phyloP scores from a whole-genome alignment of 2,888 invertebrate genomes.

The Aphrophora alni region DNA sequence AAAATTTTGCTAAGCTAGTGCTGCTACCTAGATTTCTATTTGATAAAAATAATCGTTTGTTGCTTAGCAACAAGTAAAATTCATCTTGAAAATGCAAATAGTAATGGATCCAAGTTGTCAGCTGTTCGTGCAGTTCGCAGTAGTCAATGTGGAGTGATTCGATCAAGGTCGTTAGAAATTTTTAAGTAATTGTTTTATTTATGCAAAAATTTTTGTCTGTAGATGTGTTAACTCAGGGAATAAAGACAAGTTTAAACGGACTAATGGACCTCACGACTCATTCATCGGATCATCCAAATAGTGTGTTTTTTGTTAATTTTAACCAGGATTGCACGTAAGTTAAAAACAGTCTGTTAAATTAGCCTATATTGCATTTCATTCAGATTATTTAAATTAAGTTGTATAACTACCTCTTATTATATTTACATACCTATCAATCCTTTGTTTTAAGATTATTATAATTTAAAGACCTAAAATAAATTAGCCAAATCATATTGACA shows the following conservation, averaged over 20 bases:
- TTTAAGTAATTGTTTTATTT: conserved; percentile 53
- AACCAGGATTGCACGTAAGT: conserved; percentile 99
- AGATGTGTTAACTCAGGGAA: conserved; percentile 60
- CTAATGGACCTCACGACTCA: conserved; percentile 76
- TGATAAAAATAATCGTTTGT: not conserved
- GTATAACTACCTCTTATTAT: too few relatives aligned
- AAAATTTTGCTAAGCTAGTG: not conserved
- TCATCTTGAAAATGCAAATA: conserved; percentile 7
- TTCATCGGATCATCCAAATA: conserved; percentile 34
- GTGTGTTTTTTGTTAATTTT: conserved; percentile 91
- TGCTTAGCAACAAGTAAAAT: not conserved
- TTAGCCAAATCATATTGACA: too few relatives aligned
- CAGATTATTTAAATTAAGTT: not conserved
- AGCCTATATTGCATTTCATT: not conserved
- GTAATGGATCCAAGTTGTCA: conserved; percentile 47
- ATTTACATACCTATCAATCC: too few relatives aligned
- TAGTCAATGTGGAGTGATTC: conserved; percentile 51
- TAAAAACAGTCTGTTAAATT: not conserved
- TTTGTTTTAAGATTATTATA: too few relatives aligned
- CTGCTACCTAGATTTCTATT: not conserved
- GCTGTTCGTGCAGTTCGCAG: conserved; percentile 47
- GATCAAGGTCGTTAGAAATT: conserved; percentile 48
- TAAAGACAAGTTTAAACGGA: conserved; percentile 65
- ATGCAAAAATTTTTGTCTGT: conserved; percentile 60
- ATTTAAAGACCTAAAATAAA: too few relatives aligned